Conservation (phyloP, 2,888 invertebrate genomes). For the Drosophila lacicola region DNA sequence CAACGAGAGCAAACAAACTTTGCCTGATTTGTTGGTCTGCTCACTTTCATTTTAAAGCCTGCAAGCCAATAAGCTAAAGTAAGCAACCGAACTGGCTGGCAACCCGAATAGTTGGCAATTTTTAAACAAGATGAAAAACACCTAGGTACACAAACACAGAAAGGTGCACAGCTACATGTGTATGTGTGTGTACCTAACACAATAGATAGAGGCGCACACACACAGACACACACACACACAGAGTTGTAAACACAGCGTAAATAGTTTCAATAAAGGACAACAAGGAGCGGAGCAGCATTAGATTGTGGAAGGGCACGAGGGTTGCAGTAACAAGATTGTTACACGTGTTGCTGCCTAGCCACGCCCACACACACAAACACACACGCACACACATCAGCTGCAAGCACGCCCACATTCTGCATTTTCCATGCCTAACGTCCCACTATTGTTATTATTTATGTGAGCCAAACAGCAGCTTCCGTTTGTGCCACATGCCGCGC, state of each 20-base stretch:
- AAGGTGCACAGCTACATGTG: constrained; percentile 48
- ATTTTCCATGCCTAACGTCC: constrained; percentile 33
- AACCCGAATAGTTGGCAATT: constrained; percentile 52
- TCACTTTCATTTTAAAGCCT: constrained; percentile 20
- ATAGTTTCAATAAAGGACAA: constrained; percentile 72
- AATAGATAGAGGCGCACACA: constrained; percentile 39
- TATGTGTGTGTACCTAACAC: constrained; percentile 42
- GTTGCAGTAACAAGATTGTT: constrained; percentile 49
- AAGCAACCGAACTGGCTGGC: constrained; percentile 27
- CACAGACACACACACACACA: background rate
- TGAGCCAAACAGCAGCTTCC: constrained; percentile 80
- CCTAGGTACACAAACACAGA: constrained; percentile 24
- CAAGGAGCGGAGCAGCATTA: constrained; percentile 6
- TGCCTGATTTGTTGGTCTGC: constrained; percentile 5
- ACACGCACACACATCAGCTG: constrained; percentile 7
- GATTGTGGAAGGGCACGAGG: background rate
- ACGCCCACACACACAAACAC: constrained; percentile 39
- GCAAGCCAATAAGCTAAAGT: constrained; percentile 58
- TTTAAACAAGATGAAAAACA: constrained; percentile 61
- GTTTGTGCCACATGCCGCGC: constrained; percentile 78
- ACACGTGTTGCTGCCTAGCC: constrained; percentile 71
- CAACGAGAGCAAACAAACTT: constrained; percentile 1
- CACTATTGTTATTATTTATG: constrained; percentile 79
- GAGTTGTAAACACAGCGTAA: constrained; percentile 67
- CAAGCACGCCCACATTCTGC: constrained; percentile 8